A percentile compares a stretch with the other conserved stretches of the same genome.
Conservation (phyloP, 2,113 vertebrate species). For the Spilogale gracilis region DNA sequence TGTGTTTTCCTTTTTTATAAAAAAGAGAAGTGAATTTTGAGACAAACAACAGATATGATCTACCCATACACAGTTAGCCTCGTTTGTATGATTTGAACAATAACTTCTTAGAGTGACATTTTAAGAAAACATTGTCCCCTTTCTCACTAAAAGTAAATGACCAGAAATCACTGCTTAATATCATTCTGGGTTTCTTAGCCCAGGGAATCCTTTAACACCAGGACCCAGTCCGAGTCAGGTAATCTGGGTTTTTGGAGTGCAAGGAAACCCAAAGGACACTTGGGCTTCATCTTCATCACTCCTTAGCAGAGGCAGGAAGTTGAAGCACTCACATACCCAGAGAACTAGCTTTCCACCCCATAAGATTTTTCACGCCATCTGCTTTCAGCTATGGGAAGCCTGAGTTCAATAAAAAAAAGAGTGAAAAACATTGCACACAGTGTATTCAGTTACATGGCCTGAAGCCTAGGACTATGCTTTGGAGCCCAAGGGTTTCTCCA, state of each 20-base stretch:
- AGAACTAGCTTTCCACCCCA: conserved; percentile 58
- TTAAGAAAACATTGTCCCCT: not conserved
- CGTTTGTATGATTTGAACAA: not conserved
- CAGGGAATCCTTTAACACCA: not conserved
- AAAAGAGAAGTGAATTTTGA: conserved; percentile 3
- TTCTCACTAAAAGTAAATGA: conserved; percentile 33
- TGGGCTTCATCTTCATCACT: not conserved
- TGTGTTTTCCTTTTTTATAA: not conserved
- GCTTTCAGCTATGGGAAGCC: conserved; percentile 68
- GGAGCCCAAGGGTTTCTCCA: conserved; percentile 54
- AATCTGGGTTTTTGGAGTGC: not conserved
- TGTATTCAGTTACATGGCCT: conserved; percentile 34
- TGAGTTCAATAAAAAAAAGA: conserved; percentile 73
- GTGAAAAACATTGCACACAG: conserved; percentile 61
- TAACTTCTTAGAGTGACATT: not conserved
- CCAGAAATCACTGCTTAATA: conserved; percentile 23
- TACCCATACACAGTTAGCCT: not conserved
- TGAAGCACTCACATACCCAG: conserved; percentile 7
- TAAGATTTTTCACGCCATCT: conserved; percentile 64
- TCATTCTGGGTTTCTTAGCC: not conserved
- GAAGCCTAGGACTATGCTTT: conserved; percentile 48
- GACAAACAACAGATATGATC: conserved; percentile 24
- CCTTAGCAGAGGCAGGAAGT: conserved; percentile 22
- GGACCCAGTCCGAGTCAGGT: not conserved
- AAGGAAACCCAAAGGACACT: not conserved